Percentiles rank a stretch among this genome's conserved stretches.
Conservation (phyloP, 2,888 invertebrate genomes). For the Leptopterna dolabrata region DNA sequence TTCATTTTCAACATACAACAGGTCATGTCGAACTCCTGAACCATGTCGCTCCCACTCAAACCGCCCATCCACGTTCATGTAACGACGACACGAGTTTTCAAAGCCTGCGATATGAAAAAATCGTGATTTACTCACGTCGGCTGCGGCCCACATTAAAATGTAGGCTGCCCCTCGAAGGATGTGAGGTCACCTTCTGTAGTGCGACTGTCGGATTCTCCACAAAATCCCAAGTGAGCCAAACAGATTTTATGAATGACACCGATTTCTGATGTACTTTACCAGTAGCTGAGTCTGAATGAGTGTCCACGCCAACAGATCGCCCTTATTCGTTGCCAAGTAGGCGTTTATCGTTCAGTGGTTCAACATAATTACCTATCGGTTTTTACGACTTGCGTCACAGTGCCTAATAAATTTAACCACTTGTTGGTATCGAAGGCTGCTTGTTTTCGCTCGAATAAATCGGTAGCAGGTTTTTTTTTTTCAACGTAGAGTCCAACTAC, state of each 20-base stretch:
- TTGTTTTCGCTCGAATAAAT: background rate
- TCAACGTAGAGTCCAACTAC: background rate
- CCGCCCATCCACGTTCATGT: background rate
- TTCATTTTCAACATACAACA: background rate
- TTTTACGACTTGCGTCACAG: background rate
- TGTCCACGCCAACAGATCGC: background rate
- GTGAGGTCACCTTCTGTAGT: background rate
- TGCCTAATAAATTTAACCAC: background rate
- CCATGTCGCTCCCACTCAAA: background rate
- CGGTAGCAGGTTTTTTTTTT: background rate
- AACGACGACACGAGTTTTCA: background rate
- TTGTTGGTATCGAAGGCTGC: background rate
- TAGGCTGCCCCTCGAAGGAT: background rate
- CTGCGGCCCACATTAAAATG: background rate
- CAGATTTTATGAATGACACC: background rate
- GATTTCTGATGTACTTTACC: background rate
- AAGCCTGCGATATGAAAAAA: background rate
- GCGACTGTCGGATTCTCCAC: background rate
- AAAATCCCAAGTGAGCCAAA: background rate
- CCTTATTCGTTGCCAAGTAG: background rate
- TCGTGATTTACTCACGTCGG: background rate
- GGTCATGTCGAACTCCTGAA: background rate
- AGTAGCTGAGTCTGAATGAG: background rate
- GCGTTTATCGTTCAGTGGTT: background rate
- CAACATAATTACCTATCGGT: background rate